Base-by-base conservation (phyloP, 2,797 vertebrate genomes). In the Dromococcyx pavoninus region DNA sequence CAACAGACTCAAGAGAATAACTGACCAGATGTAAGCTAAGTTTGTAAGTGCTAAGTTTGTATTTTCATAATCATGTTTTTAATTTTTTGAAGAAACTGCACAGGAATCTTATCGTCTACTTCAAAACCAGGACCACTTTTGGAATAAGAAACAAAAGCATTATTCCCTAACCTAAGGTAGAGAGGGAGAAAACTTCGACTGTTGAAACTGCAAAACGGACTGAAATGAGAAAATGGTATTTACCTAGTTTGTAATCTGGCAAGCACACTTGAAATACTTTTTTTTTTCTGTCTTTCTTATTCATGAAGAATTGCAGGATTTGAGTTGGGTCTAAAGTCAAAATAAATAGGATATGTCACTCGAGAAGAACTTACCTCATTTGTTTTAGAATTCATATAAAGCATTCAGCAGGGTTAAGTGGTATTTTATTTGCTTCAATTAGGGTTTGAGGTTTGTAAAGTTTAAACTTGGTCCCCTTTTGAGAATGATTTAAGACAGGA, bases 361-460 rank as follows among this genome's bases (percentile, higher is more conserved):
- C 3, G 0, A 93, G 82, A 88, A 94, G 64, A 92, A 84, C 73
- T 76, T 73, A 60, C 56, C 33, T 91, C 71, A 51, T 92, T 82
- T 90, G 91, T 92, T 94, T 84, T 71, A 86, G 73, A 85, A 86
- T 82, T 91, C 24, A 6, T 93, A 56, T 94, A 93, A 88, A 91
- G 50, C 86, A 82, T 94, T 94, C 0, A 0, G 10, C 1, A 3
- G 73, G 57, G 53, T 58, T 87, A 89, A 90, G 80, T 90, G 64
- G 83, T 92, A 85, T 95, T 92, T 95, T 84, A 91, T 91, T 96
- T 94, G 89, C 80, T 96, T 92, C 88, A 93, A 94, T 96, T 93
- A 91, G 77, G 70, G 80, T 90, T 94, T 96, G 93, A 93, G 94
- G 95, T 96, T 94, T 96, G 80, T 94, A 57, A 86, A 88, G 60